Conservation (phyloP, 2,797 vertebrate species). For the Sciurus carolinensis region DNA sequence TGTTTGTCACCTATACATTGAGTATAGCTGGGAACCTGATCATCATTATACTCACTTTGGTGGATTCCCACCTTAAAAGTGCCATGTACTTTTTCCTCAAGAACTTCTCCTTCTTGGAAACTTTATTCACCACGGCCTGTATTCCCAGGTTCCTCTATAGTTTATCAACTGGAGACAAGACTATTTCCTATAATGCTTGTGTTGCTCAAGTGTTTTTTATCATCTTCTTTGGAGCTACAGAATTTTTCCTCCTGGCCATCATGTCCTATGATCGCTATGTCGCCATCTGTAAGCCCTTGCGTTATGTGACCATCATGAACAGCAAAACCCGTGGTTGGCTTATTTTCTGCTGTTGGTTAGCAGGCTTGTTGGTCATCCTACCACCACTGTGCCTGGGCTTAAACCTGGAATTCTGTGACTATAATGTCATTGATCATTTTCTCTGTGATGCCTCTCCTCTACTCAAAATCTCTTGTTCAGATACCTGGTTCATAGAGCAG, state of each 20-base stretch:
- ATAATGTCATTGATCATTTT: background rate
- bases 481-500: background rate
- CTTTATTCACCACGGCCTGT: background rate
- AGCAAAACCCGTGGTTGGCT: background rate
- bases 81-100: slow-evolving; percentile 37
- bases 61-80: background rate
- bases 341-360: background rate
- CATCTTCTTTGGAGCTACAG: background rate
- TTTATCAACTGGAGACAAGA: background rate
- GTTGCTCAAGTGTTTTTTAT: background rate
- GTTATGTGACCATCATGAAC: background rate
- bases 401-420: slow-evolving; percentile 25
- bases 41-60: background rate
- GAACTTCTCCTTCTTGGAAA: slow-evolving; percentile 32
- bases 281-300: background rate
- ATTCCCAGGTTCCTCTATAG: background rate
- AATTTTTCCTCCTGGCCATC: background rate
- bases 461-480: background rate
- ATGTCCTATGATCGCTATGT: background rate
- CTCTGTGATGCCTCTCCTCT: background rate
- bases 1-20: slow-evolving; percentile 30
- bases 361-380: background rate
- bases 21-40: background rate
- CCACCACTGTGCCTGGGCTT: background rate
- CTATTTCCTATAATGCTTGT: background rate